Evolutionary conservation across 1,140 invertebrate genomes (phyloP).

Genomic region (Psix sp.): DNA sequence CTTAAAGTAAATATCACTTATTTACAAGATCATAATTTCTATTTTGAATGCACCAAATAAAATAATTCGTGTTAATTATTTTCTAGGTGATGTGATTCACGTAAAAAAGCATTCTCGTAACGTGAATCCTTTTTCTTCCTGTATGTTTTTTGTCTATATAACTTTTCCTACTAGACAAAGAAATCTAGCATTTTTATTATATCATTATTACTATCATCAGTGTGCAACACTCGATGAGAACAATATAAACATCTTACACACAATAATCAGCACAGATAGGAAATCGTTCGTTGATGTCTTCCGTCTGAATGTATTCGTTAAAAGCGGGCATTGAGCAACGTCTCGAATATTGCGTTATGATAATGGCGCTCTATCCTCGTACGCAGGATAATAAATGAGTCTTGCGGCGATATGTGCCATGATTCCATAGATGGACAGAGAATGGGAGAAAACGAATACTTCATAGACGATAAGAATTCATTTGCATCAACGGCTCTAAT

Average conservation of each 20-base stretch:
- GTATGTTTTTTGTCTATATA: neutral
- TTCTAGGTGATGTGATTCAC: no score
- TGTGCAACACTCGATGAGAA: constrained; percentile 15
- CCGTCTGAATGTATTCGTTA: constrained; percentile 30
- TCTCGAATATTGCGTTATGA: constrained; percentile 44
- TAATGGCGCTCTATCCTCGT: constrained; percentile 35
- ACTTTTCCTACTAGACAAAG: constrained; percentile 8
- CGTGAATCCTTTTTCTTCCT: constrained; percentile 4
- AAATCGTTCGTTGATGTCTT: constrained; percentile 17
- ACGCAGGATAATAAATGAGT: constrained; percentile 58
- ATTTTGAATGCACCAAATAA: no score
- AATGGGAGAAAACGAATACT: constrained; percentile 56
- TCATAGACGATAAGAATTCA: constrained; percentile 56
- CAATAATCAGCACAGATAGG: constrained; percentile 25
- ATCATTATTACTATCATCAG: constrained; percentile 21
- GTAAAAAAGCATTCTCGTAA: no score
- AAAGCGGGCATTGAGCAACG: constrained; percentile 39
- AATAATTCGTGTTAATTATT: no score
- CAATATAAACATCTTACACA: constrained; percentile 29
- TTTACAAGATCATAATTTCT: no score
- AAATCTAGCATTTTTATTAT: constrained; percentile 1
- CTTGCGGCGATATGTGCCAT: constrained; percentile 48
- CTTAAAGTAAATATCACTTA: no score
- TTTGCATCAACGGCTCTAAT: constrained; percentile 33
- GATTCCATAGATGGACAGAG: constrained; percentile 54